Evolutionary conservation across 2,797 vertebrate species (phyloP).

Genomic region (Fistularia tabacaria): DNA sequence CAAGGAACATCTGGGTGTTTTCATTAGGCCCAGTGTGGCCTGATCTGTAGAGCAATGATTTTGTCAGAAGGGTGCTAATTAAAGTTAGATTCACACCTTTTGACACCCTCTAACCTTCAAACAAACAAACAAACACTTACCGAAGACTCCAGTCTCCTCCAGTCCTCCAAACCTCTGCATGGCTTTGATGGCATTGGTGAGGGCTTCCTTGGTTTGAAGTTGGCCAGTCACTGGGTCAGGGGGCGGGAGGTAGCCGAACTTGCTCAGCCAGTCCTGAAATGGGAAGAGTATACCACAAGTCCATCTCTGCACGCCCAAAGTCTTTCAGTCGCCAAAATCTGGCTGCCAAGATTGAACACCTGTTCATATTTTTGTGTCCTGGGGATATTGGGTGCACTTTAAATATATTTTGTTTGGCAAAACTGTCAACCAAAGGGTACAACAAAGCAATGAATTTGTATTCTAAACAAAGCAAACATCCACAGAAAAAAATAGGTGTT

Average conservation of each 20-base stretch:
- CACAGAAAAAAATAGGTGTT: too few relatives aligned
- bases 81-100: background rate
- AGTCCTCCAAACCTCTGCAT: constrained; percentile 95
- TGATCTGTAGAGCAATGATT: constrained; percentile 71
- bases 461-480: too few relatives aligned
- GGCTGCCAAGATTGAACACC: constrained; percentile 21
- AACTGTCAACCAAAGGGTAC: too few relatives aligned
- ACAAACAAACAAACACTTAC: constrained; percentile 38
- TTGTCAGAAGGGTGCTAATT: constrained; percentile 2
- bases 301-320: too few relatives aligned
- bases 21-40: constrained; percentile 89
- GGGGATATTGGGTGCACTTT: too few relatives aligned
- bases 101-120: background rate
- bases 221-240: constrained; percentile 83
- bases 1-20: constrained; percentile 92
- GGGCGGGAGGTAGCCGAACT: constrained; percentile 92
- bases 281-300: constrained; percentile 8
- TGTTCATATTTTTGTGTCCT: constrained; percentile 30
- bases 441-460: too few relatives aligned
- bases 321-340: too few relatives aligned
- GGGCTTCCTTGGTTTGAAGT: constrained; percentile 88
- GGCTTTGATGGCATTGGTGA: constrained; percentile 88
- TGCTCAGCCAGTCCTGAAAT: constrained; percentile 91
- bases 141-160: constrained; percentile 70
- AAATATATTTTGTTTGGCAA: too few relatives aligned